Evolutionary conservation across 2,113 vertebrate species (phyloP).

Genomic region (Tringa solitaria): DNA sequence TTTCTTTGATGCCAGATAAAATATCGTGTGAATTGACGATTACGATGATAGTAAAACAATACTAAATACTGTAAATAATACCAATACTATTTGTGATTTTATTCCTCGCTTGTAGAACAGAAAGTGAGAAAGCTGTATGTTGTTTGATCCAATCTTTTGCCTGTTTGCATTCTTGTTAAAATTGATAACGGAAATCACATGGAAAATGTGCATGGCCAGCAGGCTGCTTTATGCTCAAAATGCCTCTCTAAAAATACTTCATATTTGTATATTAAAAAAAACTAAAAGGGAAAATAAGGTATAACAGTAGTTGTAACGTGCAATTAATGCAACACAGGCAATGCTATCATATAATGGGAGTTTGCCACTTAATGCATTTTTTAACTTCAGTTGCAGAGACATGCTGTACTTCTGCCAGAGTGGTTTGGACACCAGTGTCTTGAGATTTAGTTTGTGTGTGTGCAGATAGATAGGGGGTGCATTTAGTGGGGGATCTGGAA

Average conservation of each 20-base stretch:
- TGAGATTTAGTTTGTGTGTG: neutral
- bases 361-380: neutral
- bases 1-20: neutral
- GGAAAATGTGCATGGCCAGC: neutral
- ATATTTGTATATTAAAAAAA: neutral
- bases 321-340: neutral
- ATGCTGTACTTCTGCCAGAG: neutral
- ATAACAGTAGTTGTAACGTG: neutral
- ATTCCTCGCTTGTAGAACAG: neutral
- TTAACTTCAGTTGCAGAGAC: neutral
- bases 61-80: neutral
- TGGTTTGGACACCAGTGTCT: neutral
- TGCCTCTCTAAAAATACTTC: neutral
- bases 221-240: neutral
- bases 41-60: neutral
- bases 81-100: neutral
- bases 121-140: neutral
- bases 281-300: neutral
- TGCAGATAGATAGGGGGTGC: neutral
- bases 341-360: neutral
- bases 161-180: neutral
- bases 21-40: neutral
- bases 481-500: neutral
- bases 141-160: neutral
- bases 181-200: neutral